Evolutionary conservation across 2,797 vertebrate species (phyloP).

Genomic region (Cossypha heuglini): DNA sequence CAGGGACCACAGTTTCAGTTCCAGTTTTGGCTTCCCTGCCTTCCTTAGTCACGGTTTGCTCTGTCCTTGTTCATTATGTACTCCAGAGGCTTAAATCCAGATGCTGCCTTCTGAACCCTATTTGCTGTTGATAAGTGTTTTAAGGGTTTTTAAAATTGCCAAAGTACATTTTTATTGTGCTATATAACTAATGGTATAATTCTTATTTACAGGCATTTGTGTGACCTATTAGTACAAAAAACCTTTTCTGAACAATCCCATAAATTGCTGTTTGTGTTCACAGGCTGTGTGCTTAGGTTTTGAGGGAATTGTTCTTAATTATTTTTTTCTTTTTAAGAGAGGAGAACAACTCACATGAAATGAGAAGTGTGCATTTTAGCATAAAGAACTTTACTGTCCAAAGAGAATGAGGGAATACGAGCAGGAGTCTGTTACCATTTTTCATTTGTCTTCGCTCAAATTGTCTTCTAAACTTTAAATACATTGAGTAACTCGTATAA

Average conservation of each 20-base stretch:
- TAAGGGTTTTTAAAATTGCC: constrained; percentile 8
- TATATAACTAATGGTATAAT: not conserved
- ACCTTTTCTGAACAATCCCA: not conserved
- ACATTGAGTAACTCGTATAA: not conserved
- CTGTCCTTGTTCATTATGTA: not conserved
- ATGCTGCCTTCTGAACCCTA: not conserved
- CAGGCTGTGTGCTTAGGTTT: not conserved
- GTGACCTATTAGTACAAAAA: not conserved
- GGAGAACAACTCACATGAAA: not conserved
- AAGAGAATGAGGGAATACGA: not conserved
- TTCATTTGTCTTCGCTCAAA: not conserved
- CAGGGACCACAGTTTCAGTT: not conserved
- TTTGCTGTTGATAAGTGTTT: constrained; percentile 17
- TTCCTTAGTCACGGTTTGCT: not conserved
- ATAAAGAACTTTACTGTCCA: not conserved
- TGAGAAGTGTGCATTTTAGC: not conserved
- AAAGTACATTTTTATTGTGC: constrained; percentile 26
- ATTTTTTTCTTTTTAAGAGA: not conserved
- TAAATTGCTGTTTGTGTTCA: not conserved
- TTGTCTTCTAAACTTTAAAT: not conserved
- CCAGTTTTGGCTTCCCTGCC: not conserved
- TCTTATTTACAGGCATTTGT: constrained; percentile 11
- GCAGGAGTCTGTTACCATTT: not conserved
- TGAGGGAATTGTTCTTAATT: not conserved
- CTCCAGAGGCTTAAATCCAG: not conserved